phyloP scores from a whole-genome alignment of 2,888 invertebrate species.

The Syrphus vitripennis region DNA sequence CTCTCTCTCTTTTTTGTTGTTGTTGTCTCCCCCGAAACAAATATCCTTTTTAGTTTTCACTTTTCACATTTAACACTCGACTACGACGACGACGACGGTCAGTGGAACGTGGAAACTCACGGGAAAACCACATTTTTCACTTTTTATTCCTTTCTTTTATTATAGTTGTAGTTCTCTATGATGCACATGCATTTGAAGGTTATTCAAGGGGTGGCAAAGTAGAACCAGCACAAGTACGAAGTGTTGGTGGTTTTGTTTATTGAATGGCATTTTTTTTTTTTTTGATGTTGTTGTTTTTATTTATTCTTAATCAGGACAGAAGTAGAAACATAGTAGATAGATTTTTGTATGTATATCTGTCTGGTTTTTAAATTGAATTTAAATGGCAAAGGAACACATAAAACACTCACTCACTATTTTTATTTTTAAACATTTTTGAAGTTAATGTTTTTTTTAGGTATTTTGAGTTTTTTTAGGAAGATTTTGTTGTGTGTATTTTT shows the following conservation, averaged over 20 bases:
- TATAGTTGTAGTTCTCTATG: too few species aligned
- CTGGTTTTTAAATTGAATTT: slow-evolving; percentile 28
- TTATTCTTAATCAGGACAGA: slow-evolving; percentile 40
- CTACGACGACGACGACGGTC: slow-evolving; percentile 36
- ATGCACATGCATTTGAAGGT: slow-evolving; percentile 55
- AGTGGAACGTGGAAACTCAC: slow-evolving; percentile 45
- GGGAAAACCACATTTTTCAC: slow-evolving; percentile 47
- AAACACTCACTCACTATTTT: slow-evolving; percentile 1
- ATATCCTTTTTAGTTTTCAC: slow-evolving; percentile 46
- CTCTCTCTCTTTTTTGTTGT: neutral
- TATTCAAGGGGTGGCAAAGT: slow-evolving; percentile 20
- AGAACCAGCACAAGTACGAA: slow-evolving; percentile 10
- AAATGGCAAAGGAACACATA: slow-evolving; percentile 9
- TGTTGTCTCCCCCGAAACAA: neutral
- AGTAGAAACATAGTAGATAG: slow-evolving; percentile 37
- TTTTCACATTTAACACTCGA: slow-evolving; percentile 48
- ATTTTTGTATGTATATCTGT: slow-evolving; percentile 1
- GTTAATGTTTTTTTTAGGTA: neutral
- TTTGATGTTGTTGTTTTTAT: neutral
- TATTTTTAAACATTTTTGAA: too few species aligned
- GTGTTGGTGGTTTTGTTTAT: slow-evolving; percentile 53
- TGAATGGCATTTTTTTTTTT: slow-evolving; percentile 45
- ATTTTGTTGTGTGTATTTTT: neutral
- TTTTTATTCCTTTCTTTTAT: slow-evolving; percentile 28
- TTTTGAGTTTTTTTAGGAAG: neutral